Conservation (phyloP, 2,797 vertebrate genomes). For the Avahi laniger region DNA sequence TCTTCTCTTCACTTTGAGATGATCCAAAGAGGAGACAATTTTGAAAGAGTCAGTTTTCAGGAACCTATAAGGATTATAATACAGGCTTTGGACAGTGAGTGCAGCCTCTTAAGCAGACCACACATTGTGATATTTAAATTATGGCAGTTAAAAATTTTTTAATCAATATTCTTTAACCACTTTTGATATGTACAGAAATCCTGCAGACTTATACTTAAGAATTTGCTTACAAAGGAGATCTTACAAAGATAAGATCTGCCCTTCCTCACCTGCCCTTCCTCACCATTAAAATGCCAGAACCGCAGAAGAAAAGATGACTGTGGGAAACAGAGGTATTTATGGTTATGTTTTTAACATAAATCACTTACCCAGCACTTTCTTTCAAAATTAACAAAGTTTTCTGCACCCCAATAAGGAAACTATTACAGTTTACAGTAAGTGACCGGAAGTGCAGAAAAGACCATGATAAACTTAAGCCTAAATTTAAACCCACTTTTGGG, state of each 20-base stretch:
- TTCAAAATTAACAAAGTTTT: neutral
- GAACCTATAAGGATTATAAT: neutral
- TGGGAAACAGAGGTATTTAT: neutral
- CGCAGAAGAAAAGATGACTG: slow-evolving; percentile 2
- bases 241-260: neutral
- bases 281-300: neutral
- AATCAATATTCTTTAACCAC: neutral
- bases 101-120: neutral
- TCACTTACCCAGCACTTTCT: neutral
- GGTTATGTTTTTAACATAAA: neutral
- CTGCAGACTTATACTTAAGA: neutral
- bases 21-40: neutral
- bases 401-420: neutral
- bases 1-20: neutral
- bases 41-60: neutral
- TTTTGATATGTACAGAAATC: neutral
- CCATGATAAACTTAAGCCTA: neutral
- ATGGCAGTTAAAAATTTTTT: neutral
- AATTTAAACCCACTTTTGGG: neutral
- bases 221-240: neutral
- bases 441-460: neutral
- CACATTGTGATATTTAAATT: neutral
- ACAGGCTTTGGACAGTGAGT: neutral
- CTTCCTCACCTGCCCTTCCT: neutral
- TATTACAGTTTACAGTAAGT: neutral